Evolutionary conservation across 2,888 invertebrate genomes (phyloP).

Genomic region (Hyppa rectilinea): DNA sequence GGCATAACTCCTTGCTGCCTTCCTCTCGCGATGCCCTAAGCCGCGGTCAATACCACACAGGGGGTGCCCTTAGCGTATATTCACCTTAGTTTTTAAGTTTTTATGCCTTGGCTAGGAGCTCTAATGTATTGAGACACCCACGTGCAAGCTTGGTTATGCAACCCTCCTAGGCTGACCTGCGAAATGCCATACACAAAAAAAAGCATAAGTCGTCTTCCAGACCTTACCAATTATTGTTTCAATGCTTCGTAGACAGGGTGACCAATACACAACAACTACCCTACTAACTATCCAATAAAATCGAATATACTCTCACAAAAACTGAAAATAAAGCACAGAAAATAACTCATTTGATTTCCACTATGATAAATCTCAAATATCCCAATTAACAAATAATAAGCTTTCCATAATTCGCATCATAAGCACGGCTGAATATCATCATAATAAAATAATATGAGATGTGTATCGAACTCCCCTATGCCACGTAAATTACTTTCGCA

Average conservation of each 20-base stretch:
- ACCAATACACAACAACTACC: background rate
- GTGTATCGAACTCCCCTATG: conserved; percentile 59
- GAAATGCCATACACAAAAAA: too few species aligned
- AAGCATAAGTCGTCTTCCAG: background rate
- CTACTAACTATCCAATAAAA: background rate
- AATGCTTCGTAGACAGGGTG: too few species aligned
- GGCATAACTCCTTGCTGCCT: too few species aligned
- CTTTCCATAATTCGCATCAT: conserved; percentile 21
- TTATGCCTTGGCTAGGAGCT: too few species aligned
- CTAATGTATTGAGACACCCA: too few species aligned
- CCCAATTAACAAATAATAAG: conserved; percentile 48
- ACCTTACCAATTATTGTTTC: background rate
- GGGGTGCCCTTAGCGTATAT: too few species aligned
- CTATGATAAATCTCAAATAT: conserved; percentile 36
- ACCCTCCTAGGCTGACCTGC: too few species aligned
- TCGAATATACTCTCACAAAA: background rate
- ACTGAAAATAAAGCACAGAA: background rate
- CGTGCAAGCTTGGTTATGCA: too few species aligned
- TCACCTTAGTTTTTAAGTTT: too few species aligned
- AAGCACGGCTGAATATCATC: conserved; percentile 31
- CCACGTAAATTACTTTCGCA: conserved; percentile 61
- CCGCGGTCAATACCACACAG: too few species aligned
- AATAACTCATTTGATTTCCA: background rate
- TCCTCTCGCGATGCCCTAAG: too few species aligned
- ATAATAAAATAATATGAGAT: conserved; percentile 62